Evolutionary conservation across 2,113 vertebrate genomes (phyloP).

Genomic region (Chelonoidis abingdonii): DNA sequence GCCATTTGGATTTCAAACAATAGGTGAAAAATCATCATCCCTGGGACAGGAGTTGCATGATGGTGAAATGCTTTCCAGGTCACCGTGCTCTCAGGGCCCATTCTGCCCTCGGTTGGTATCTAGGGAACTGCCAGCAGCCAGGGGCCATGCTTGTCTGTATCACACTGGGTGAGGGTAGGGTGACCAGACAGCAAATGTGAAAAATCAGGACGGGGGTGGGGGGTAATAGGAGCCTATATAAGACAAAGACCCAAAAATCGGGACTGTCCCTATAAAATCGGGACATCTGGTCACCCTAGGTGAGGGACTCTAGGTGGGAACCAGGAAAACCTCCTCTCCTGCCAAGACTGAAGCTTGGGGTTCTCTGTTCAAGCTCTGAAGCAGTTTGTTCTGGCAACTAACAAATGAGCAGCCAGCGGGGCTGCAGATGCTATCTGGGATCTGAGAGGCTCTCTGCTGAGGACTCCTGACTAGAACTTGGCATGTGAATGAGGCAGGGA

Average conservation of each 20-base stretch:
- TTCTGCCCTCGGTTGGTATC: not conserved
- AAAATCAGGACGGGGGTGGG: too few relatives aligned
- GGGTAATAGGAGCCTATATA: too few relatives aligned
- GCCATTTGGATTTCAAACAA: not conserved
- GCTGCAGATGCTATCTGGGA: not conserved
- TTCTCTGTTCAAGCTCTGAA: accelerated
- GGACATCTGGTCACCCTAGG: not conserved
- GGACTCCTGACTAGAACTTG: not conserved
- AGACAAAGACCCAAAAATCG: too few relatives aligned
- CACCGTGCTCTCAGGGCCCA: not conserved
- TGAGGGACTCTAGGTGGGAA: not conserved
- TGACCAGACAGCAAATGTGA: too few relatives aligned
- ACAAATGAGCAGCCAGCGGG: not conserved
- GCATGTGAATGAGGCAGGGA: not conserved
- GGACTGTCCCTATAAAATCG: too few relatives aligned
- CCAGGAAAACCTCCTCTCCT: not conserved
- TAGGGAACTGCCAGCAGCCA: not conserved
- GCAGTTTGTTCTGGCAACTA: not conserved
- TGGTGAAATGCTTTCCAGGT: not conserved
- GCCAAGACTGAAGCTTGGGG: not conserved
- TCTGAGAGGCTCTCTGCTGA: not conserved
- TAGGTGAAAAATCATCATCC: not conserved
- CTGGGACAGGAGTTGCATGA: not conserved
- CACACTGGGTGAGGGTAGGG: not conserved
- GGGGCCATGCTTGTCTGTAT: not conserved